Percentiles rank a stretch among this genome's conserved stretches.
These are phyloP conservation scores for Diorhabda carinulata DNA, from an alignment of 1,140 invertebrate species.

Conservation along the genomic window DNA sequence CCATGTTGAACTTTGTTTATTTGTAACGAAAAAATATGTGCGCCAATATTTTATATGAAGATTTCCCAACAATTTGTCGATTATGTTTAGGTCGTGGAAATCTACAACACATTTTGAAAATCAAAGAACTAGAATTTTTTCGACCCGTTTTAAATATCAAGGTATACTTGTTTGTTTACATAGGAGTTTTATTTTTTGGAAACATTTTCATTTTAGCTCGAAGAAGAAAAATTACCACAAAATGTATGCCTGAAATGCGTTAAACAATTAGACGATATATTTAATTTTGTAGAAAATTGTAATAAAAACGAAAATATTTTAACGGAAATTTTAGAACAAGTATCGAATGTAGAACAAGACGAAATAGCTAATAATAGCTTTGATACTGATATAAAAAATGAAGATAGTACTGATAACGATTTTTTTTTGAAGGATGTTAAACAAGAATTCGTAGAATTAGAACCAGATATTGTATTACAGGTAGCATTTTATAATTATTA, in stretches of 20 bases:
- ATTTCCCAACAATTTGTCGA: constrained; percentile 18
- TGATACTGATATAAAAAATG: constrained; percentile 6
- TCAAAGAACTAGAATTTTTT: constrained; percentile 5
- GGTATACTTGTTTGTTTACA: constrained; percentile 4
- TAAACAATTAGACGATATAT: constrained; percentile 10
- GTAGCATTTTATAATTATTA: neutral
- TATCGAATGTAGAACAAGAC: constrained; percentile 3
- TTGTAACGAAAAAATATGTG: neutral
- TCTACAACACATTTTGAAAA: constrained; percentile 1
- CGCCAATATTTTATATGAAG: neutral
- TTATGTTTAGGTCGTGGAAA: neutral
- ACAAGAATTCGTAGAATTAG: neutral
- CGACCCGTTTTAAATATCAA: neutral
- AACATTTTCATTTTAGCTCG: neutral
- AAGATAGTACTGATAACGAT: neutral
- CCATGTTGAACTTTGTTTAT: neutral
- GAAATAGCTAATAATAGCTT: neutral
- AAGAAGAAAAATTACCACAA: constrained; percentile 11
- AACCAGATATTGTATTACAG: neutral
- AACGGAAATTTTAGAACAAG: neutral
- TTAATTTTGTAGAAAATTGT: constrained; percentile 6
- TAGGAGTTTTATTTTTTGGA: neutral
- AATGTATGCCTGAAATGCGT: neutral
- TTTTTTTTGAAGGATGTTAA: neutral
- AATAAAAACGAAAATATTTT: constrained; percentile 7